Conservation (phyloP, 2,888 invertebrate species). For the Chrysolina oricalcia region DNA sequence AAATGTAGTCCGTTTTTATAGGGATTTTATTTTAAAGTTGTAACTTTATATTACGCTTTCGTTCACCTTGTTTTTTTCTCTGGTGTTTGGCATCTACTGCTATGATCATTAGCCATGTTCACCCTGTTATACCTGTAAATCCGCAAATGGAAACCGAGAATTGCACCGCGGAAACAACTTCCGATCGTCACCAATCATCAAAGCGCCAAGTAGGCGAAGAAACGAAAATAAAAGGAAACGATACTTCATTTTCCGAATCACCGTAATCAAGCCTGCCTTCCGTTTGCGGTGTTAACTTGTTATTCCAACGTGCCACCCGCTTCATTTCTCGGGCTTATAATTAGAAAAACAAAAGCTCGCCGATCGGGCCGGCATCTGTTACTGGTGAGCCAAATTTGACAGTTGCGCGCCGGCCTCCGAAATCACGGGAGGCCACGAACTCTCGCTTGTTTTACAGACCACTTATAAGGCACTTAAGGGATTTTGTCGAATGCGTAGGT, state of each 20-base stretch:
- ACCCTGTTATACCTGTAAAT: too few relatives aligned
- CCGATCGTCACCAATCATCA: constrained; percentile 18
- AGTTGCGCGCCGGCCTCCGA: constrained; percentile 23
- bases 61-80: too few relatives aligned
- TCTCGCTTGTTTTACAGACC: constrained; percentile 50
- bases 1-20: too few relatives aligned
- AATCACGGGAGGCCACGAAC: constrained; percentile 42
- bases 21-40: too few relatives aligned
- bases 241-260: constrained; percentile 53
- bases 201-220: constrained; percentile 43
- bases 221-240: constrained; percentile 53
- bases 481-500: constrained; percentile 38
- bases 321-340: constrained; percentile 59
- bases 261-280: constrained; percentile 57
- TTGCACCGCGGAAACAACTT: constrained; percentile 25
- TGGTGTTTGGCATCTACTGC: too few relatives aligned
- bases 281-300: constrained; percentile 54
- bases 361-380: constrained; percentile 39
- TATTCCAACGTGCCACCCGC: constrained; percentile 57
- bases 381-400: constrained; percentile 31
- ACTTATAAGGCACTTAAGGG: constrained; percentile 47
- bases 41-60: too few relatives aligned
- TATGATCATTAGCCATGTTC: too few relatives aligned
- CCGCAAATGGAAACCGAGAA: too few relatives aligned
- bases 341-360: constrained; percentile 56